Conservation (phyloP, 2,888 invertebrate genomes). For the Sisyra terminalis region DNA sequence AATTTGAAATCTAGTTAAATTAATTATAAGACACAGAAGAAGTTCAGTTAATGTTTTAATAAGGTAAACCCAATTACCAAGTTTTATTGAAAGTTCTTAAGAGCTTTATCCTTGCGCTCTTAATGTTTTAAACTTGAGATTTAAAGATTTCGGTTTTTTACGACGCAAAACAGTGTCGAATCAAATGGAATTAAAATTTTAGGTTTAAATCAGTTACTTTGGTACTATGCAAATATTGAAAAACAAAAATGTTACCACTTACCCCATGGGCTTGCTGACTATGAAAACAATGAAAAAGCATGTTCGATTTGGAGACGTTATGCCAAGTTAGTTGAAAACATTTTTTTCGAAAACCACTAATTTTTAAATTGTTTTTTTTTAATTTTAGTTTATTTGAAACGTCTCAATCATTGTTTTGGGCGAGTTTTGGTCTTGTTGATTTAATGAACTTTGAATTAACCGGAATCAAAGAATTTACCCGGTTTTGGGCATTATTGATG, state of each 20-base stretch:
- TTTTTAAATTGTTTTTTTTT: not conserved
- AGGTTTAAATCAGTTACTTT: conserved; percentile 78
- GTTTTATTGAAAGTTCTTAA: conserved; percentile 2
- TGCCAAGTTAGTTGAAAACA: conserved; percentile 69
- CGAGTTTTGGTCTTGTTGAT: conserved; percentile 91
- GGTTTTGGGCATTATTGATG: conserved; percentile 93
- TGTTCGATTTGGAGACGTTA: conserved; percentile 78
- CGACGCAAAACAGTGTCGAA: too few relatives aligned
- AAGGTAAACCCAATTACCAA: not conserved
- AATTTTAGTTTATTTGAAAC: conserved; percentile 83
- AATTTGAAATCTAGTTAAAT: not conserved
- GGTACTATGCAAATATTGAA: conserved; percentile 86
- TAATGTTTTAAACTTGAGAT: not conserved
- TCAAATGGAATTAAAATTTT: conserved; percentile 11
- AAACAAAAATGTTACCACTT: conserved; percentile 70
- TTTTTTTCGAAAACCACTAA: too few relatives aligned
- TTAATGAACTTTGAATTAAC: conserved; percentile 84
- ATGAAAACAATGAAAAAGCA: conserved; percentile 67
- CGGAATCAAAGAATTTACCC: conserved; percentile 89
- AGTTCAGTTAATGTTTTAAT: not conserved
- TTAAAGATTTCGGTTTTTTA: too few relatives aligned
- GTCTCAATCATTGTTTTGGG: conserved; percentile 95
- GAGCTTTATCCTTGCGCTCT: not conserved
- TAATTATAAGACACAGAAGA: not conserved
- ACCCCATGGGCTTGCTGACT: conserved; percentile 60